These are phyloP conservation scores for Drosophila tropicalis DNA, from an alignment of 1,140 invertebrate species.

Conservation along the genomic window DNA sequence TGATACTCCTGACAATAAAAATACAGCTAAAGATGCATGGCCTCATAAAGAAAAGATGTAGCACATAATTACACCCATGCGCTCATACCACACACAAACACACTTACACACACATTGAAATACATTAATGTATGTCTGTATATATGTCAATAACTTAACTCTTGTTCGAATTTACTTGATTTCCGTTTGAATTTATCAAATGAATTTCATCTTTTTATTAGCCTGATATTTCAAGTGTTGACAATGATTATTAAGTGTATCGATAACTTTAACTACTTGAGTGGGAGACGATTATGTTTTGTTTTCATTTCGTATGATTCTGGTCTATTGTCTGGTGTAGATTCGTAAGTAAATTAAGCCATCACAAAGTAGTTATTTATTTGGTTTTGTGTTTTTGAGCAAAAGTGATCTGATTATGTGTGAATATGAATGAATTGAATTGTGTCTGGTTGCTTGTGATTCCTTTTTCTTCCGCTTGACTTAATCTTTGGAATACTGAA, in stretches of 20 bases:
- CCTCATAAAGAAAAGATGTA: slow-evolving; percentile 75
- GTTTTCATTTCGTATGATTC: too few species aligned
- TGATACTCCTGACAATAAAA: slow-evolving; percentile 75
- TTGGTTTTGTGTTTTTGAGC: too few species aligned
- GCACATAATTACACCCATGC: slow-evolving; percentile 66
- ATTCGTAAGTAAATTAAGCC: too few species aligned
- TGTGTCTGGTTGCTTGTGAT: slow-evolving; percentile 5
- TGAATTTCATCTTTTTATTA: not conserved
- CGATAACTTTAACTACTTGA: too few species aligned
- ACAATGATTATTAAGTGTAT: too few species aligned
- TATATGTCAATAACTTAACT: slow-evolving; percentile 10
- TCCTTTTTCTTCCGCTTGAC: slow-evolving; percentile 41
- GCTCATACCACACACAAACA: slow-evolving; percentile 8
- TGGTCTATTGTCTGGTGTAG: too few species aligned
- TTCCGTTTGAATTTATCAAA: not conserved
- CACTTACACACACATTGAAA: slow-evolving; percentile 17
- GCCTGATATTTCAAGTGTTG: not conserved
- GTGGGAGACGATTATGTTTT: too few species aligned
- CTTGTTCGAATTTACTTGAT: not conserved
- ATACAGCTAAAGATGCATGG: slow-evolving; percentile 46
- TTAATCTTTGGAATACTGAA: slow-evolving; percentile 17
- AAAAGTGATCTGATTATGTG: not conserved
- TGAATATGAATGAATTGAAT: slow-evolving; percentile 8
- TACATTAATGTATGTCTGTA: slow-evolving; percentile 26
- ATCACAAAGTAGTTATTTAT: too few species aligned